Conservation (phyloP, 1,140 invertebrate genomes). For the Apis cerana region DNA sequence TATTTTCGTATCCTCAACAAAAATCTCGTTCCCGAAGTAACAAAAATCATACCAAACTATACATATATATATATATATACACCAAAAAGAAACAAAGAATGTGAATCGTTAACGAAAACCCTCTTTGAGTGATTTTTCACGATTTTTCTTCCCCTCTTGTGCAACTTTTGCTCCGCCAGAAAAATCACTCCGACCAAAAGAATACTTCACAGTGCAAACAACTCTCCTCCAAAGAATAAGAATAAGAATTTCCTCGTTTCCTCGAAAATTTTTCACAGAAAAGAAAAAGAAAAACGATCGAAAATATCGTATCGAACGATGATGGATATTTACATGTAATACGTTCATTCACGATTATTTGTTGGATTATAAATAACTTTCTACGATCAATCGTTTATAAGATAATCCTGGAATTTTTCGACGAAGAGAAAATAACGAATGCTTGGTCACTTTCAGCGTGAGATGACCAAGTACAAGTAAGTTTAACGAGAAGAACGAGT, state of each 20-base stretch:
- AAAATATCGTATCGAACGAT: no score
- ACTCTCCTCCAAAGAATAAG: neutral
- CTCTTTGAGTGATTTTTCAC: neutral
- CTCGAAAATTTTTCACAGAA: neutral
- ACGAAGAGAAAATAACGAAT: neutral
- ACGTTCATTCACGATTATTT: no score
- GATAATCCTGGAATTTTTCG: no score
- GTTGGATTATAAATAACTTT: no score
- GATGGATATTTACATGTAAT: no score
- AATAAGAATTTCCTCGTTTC: neutral
- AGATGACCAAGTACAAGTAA: conserved; percentile 56
- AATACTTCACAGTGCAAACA: neutral
- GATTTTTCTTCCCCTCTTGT: neutral
- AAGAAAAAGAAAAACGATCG: no score
- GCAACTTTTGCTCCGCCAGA: neutral
- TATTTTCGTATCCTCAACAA: neutral
- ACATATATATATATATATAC: no score
- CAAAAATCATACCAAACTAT: no score
- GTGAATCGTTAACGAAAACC: neutral
- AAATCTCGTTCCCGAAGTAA: neutral
- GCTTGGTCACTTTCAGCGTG: neutral
- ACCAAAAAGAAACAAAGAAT: neutral
- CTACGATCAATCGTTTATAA: no score
- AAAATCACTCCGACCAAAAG: neutral
- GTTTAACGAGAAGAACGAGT: conserved; percentile 69